Evolutionary conservation across 2,797 vertebrate genomes (phyloP).

Genomic region (Apodemus agrarius): DNA sequence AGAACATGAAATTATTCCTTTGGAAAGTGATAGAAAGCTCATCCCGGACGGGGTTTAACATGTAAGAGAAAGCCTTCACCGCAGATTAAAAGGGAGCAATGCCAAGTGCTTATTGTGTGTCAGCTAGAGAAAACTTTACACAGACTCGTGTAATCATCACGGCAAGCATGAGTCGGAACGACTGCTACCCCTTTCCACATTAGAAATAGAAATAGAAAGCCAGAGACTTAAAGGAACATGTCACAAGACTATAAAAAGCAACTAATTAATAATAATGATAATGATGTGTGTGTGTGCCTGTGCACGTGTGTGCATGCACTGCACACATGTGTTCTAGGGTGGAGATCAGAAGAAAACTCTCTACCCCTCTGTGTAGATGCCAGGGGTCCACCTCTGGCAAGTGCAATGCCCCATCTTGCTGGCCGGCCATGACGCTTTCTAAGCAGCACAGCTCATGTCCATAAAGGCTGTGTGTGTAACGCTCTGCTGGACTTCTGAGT

Average conservation of each 20-base stretch:
- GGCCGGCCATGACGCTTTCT: not conserved
- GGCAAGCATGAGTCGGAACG: not conserved
- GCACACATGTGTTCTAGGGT: not conserved
- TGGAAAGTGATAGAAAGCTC: conserved; percentile 15
- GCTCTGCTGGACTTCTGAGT: not conserved
- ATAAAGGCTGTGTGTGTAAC: not conserved
- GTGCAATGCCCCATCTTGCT: not conserved
- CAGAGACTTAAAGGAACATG: not conserved
- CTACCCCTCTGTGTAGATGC: not conserved
- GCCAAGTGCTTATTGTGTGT: not conserved
- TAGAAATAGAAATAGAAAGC: not conserved
- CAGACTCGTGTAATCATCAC: not conserved
- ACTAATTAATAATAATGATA: not conserved
- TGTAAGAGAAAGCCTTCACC: not conserved
- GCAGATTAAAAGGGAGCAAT: not conserved
- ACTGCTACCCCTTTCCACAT: not conserved
- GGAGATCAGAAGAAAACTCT: not conserved
- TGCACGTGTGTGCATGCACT: not conserved
- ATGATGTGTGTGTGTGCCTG: not conserved
- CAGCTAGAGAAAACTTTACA: not conserved
- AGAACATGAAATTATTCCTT: not conserved
- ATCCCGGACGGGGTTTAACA: not conserved
- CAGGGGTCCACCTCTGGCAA: not conserved
- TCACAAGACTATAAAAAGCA: not conserved
- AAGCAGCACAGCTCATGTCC: not conserved